Base-by-base conservation (phyloP, 1,140 invertebrate species). In the Chironomus tepperi region DNA sequence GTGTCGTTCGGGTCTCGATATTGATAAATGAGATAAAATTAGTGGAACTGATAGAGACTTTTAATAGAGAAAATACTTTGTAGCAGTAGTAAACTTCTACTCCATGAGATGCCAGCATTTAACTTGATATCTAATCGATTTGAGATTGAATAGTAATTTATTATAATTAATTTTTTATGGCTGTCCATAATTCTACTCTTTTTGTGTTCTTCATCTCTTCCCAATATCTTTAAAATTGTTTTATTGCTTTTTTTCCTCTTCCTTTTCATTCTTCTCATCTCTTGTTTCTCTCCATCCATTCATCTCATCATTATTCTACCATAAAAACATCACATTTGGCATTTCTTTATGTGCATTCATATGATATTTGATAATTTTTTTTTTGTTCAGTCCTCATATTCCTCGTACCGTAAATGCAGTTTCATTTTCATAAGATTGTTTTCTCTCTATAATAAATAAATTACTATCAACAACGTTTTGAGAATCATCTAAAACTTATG, bases 101-200 rank as follows among this genome's bases (percentile, higher is more conserved):
- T 57, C 3, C 3, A 0, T n/a, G 47, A 57, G 47, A 57, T 57
- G 47, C 47, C 47, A 57, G 47, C 47, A 57, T 57, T 57, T 57
- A 57, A 57, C 47, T 57, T 57, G 47, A 57, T 70, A 70, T 70
- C 65, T 70, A 70, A 70, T 70, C 16, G 65, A 70, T 70, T 70
- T 70, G 65, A 70, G 65, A 70, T 70, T 70, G 65, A 70, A 70
- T 70, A 70, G 19, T 70, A 70, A 70, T 70, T 70, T 70, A 70
- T 70, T 70, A 70, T 70, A 70, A 70, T 70, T 70, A 70, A 70
- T 70, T 70, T 70, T 70, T 70, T 70, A 70, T 21, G 65, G 65
- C 18, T 70, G 65, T 67, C 65, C 65, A 67, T 67, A 67, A 18
- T 19, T 70, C 65, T 70, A 10, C 43, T 15, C 7, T 34, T 34